Base-by-base conservation (phyloP, 2,113 vertebrate genomes). In the Coreoperca whiteheadi region DNA sequence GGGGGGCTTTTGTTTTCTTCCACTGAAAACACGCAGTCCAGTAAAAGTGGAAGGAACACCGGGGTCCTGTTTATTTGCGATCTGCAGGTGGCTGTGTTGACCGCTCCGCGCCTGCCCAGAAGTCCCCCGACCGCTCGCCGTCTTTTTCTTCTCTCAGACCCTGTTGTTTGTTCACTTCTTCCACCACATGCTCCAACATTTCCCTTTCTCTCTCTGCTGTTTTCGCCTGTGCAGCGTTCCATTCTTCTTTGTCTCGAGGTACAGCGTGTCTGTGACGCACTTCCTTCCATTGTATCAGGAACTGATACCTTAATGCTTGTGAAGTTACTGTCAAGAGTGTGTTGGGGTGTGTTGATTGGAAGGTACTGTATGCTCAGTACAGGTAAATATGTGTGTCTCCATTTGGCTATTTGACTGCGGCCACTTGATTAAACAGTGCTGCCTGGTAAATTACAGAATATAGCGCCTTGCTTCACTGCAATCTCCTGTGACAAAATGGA, bases 231-330 rank as follows among this genome's bases (percentile, higher is more conserved):
- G 78, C 89, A 28, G 83, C 59, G 89, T 95, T 96, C 93, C 94
- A 91, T 91, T 93, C 81, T 89, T 92, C 90, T 93, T 90, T 92
- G 91, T 94, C 83, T 95, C 76, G 81, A 93, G 88, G 85, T 80
- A 54, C 77, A 57, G 73, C 48, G 25, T 50, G 51, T 60, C 63
- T 67, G 87, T 95, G 95, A 96, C 94, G 94, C 94, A 95, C 93
- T 96, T 96, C 95, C 95, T 95, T 94, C 94, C 95, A 95, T 95
- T 95, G 94, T 94, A 89, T 90, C 94, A 94, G 93, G 92, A 94
- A 94, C 91, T 87, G 82, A 87, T 88, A 85, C 89, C 81, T 81
- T 86, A 76, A 48, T 59, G 74, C 79, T 71, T 60, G 78, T 83
- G 65, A 85, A 93, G 82, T 92, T 91, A 89, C 92, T 77, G 82